Evolutionary conservation across 2,113 vertebrate species (phyloP).

Genomic region (Illadopsis cleaveri): DNA sequence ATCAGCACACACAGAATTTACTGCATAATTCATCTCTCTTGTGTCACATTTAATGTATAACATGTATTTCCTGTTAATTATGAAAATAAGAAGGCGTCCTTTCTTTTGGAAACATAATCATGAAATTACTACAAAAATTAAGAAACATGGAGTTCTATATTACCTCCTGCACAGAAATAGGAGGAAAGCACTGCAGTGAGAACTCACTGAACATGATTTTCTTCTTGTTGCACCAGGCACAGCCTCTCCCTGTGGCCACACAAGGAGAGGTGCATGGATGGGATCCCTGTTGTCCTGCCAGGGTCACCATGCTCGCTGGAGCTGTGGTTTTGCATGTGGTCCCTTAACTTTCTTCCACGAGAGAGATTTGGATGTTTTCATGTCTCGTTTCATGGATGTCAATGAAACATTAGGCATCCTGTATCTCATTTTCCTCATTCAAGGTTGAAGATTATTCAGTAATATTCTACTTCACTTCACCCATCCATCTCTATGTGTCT

Average conservation of each 20-base stretch:
- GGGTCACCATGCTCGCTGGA: not conserved
- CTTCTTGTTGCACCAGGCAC: not conserved
- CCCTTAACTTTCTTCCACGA: not conserved
- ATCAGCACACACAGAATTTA: constrained; percentile 60
- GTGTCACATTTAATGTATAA: constrained; percentile 78
- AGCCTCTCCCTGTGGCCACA: not conserved
- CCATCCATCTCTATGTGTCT: not conserved
- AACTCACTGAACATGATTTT: not conserved
- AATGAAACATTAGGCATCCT: constrained; percentile 17
- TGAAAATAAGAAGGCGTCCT: constrained; percentile 70
- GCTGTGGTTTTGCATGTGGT: not conserved
- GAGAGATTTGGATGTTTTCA: not conserved
- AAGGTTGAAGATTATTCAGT: constrained; percentile 47
- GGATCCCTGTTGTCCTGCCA: not conserved
- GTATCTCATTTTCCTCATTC: constrained; percentile 26
- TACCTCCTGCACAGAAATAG: not conserved
- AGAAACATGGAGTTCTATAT: not conserved
- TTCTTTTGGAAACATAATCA: constrained; percentile 67
- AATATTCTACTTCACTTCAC: constrained; percentile 53
- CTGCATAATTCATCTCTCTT: constrained; percentile 82
- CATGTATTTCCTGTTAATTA: constrained; percentile 79
- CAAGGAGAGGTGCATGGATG: not conserved
- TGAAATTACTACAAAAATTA: constrained; percentile 60
- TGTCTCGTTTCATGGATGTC: not conserved
- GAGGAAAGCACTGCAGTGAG: not conserved